Conservation (phyloP, 2,113 vertebrate genomes). For the Aplodontia rufa region DNA sequence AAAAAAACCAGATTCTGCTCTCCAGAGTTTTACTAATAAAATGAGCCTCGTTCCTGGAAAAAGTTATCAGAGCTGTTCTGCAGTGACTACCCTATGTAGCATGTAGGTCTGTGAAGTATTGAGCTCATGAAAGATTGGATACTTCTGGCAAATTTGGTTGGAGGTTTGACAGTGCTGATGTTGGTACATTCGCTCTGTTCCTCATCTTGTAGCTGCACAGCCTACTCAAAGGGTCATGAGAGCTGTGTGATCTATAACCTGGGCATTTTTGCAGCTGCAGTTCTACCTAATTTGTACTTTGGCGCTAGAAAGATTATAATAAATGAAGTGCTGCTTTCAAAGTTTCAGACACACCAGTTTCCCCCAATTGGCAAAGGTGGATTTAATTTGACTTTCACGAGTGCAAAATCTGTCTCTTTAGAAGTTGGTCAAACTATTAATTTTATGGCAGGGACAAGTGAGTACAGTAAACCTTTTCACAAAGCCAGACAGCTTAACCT, state of each 20-base stretch:
- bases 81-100: not conserved
- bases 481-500: conserved; percentile 86
- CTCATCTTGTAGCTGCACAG: conserved; percentile 9
- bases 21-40: conserved; percentile 40
- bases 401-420: conserved; percentile 79
- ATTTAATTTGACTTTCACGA: conserved; percentile 85
- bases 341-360: conserved; percentile 77
- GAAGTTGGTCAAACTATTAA: conserved; percentile 84
- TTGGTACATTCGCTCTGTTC: conserved; percentile 51
- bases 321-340: conserved; percentile 85
- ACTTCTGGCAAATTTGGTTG: conserved; percentile 27
- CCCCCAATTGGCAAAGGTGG: conserved; percentile 80
- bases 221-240: not conserved
- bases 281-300: conserved; percentile 81
- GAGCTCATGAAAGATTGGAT: not conserved
- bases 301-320: conserved; percentile 79
- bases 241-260: conserved; percentile 1
- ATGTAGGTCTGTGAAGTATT: conserved; percentile 33
- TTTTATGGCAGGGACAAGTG: conserved; percentile 83
- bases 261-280: conserved; percentile 77
- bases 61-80: not conserved
- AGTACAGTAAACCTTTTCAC: conserved; percentile 84
- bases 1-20: not conserved
- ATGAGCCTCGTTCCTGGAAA: not conserved
- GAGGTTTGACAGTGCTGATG: not conserved